Base-by-base conservation (phyloP, 1,140 invertebrate genomes). In the Tetramorium alpestre region DNA sequence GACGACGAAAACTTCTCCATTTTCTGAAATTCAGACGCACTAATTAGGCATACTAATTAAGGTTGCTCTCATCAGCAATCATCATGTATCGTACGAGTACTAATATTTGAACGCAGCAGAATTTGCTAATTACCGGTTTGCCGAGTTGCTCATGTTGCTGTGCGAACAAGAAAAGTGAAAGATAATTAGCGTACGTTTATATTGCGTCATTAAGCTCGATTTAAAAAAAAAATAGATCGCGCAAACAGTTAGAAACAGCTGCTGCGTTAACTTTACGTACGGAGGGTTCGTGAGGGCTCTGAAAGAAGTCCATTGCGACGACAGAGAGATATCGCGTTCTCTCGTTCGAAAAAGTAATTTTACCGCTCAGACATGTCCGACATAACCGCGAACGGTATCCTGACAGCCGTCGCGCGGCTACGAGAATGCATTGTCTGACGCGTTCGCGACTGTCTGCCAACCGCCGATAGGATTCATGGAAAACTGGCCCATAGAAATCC, bases 391-490 rank as follows among this genome's bases (percentile, higher is more conserved):
- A 22, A 82, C 54, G 25, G 67, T 33, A 81, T 84, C 44, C 69
- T 73, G 80, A 84, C 80, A 84, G 69, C 54, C 69, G 80, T 75
- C 69, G 77, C 25, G 58, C 62, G n/a, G 62, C 13, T 62, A 25
- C 33, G 77, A 41, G 67, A 73, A 41, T 16, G 82, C 72, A 88
- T 88, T 90, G 87, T 91, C 51, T 25, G 60, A 78, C 82, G 76
- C 76, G 87, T 86, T 87, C 65, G 82, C 70, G 62, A 82, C 85
- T 91, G 92, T 86, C 87, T 90, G 92, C 87, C 87, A 87, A 22
- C 80, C 84, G 62, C 85, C 85, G 92, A 93, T 93, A 93, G 86
- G 89, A 93, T 93, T 93, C 92, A 93, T 89, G 89, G 64, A 92
- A 92, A 93, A 92, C 89, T 89, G 81, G 84, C 86, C 88, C 70